Evolutionary conservation across 30 jellyfish, hydroid and myxozoan species (phyloP), one percentile per base, ranked within the genome.

Genomic region (Cassiopea andromeda): DNA sequence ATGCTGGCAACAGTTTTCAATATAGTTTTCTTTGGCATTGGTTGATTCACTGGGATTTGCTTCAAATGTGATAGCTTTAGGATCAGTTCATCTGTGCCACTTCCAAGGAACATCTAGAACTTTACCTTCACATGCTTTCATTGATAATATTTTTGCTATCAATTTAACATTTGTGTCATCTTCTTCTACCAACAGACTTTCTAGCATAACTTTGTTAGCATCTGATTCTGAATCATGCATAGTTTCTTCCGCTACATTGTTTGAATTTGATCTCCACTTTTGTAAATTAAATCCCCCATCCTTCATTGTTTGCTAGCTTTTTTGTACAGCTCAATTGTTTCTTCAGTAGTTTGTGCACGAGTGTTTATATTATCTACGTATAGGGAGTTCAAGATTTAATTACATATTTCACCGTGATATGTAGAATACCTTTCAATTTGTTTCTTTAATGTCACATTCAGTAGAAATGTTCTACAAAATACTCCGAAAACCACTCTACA

Each of bases 401-500:
- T 77, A 75, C 83, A 44, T 12, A 91, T 48, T 66, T 83, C 95
- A 14, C 83, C 75, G 18, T 67, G 77, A 12, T 77, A 76, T 64
- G 49, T 81, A 44, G 60, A 58, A 78, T 57, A 85, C 9, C 78
- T 45, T 64, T 85, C 83, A 68, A 81, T 60, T 77, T 91, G 97
- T 17, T 70, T 38, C 47, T 58, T 84, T 43, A 83, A 50, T n/a
- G 90, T 85, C 7, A 92, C 97, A 66, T 77, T 77, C n/a, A 91
- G 82, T 12, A 85, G 83, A 76, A 91, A 91, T 7, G 97, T 93
- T 8, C 93, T 49, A 48, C 95, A 76, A 1, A 87, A 85, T 46
- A 92, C 93, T 1, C 98, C 95, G 48, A 85, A 85, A 43, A 85
- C 83, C 46, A 92, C 97, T 44, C 97, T 71, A 17, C 91, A 44